Evolutionary conservation across 1,140 invertebrate genomes (phyloP).

Genomic region (Macrobrachium nipponense): DNA sequence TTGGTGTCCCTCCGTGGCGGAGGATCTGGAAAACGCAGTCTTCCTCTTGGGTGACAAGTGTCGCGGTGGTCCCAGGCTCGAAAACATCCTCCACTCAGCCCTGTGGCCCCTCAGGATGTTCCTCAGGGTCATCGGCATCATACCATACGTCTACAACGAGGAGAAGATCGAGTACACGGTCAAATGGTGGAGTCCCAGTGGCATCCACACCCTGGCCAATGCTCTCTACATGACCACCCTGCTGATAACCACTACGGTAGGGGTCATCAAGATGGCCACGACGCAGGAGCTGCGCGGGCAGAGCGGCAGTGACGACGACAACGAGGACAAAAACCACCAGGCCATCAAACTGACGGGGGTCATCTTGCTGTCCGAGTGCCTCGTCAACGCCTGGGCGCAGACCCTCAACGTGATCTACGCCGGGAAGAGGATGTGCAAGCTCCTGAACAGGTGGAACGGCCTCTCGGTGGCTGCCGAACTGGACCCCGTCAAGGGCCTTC

Average conservation of each 20-base stretch:
- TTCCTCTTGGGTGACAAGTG: too few species aligned
- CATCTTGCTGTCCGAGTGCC: constrained; percentile 25
- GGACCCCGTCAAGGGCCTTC: background rate
- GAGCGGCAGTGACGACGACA: background rate
- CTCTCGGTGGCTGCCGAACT: background rate
- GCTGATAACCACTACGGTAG: background rate
- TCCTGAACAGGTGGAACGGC: constrained; percentile 24
- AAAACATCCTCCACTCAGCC: too few species aligned
- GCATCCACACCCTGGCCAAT: background rate
- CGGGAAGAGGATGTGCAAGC: background rate
- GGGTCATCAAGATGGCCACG: background rate
- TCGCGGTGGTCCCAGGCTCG: too few species aligned
- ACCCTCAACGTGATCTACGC: background rate
- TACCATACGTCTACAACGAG: background rate
- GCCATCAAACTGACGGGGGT: constrained; percentile 11
- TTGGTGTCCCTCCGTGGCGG: too few species aligned
- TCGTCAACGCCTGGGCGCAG: constrained; percentile 40
- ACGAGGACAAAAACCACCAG: background rate
- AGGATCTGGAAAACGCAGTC: too few species aligned
- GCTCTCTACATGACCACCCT: background rate
- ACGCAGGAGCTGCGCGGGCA: background rate
- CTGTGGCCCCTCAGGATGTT: too few species aligned
- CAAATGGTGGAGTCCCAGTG: background rate
- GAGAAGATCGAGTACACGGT: background rate
- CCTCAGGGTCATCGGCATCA: background rate